Conservation (phyloP, 2,888 invertebrate species). For the Octonoba sinensis region DNA sequence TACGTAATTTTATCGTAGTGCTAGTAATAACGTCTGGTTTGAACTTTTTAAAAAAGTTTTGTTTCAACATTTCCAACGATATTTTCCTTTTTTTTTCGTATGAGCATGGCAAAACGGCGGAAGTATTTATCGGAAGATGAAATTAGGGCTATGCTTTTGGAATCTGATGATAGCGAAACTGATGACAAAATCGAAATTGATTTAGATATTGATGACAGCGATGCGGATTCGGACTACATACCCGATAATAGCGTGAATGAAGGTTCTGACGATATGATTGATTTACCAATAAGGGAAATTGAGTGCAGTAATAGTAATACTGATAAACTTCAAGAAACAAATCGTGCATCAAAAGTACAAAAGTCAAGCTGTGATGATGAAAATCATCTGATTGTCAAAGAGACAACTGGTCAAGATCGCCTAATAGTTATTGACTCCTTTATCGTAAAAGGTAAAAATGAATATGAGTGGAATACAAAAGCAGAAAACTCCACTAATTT, state of each 20-base stretch:
- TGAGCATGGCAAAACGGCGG: neutral
- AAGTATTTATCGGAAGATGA: neutral
- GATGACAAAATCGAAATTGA: neutral
- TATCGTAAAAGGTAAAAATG: too few species aligned
- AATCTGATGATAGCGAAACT: conserved; percentile 13
- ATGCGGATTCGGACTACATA: neutral
- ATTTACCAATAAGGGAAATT: neutral
- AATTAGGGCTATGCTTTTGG: conserved; percentile 6
- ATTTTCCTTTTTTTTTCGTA: neutral
- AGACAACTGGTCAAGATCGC: too few species aligned
- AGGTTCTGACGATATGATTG: neutral
- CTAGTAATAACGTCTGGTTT: conserved; percentile 1
- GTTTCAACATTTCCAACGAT: neutral
- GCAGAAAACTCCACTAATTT: too few species aligned
- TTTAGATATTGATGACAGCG: conserved; percentile 5
- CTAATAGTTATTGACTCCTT: too few species aligned
- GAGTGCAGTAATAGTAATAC: neutral
- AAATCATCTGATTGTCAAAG: too few species aligned
- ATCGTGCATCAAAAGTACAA: too few species aligned
- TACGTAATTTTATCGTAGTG: conserved; percentile 1
- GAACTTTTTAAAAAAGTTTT: neutral
- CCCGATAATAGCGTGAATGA: neutral
- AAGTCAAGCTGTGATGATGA: too few species aligned
- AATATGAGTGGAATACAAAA: too few species aligned
- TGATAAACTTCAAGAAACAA: neutral